Evolutionary conservation across 2,797 vertebrate species (phyloP), one percentile per base, ranked within the genome.

Genomic region (Carcharodon carcharias): DNA sequence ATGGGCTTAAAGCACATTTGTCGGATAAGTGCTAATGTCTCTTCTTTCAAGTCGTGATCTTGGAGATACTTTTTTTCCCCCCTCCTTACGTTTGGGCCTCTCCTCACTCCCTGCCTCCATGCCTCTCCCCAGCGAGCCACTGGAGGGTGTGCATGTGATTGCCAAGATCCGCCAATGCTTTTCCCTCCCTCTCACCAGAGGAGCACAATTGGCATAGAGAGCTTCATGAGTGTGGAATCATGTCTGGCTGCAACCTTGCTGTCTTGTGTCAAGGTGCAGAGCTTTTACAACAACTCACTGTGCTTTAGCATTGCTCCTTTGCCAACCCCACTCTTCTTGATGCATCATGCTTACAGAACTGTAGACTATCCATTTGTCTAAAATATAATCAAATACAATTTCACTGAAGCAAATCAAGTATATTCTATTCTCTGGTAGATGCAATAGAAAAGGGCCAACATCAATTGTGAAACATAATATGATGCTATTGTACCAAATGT

Each of bases 371-470:
- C 61, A 93, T 93, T 93, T 93, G 61, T 67, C 91, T 65, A 93
- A 93, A 21, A 67, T 45, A 65, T 93, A 65, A 93, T 67, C 91
- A 93, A 93, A 93, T 93, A 40, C 61, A 93, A 65, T 67, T 93
- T 40, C 91, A 67, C 61, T 40, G 61, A 93, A 93, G 61, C 61
- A 93, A 40, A 45, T 40, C 91, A 21, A 93, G 8, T 65, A 26
- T 93, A 93, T 93, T 67, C 40, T 93, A 35, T 21, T 40, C n/a
- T 8, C 21, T 23, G 45, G 35, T 65, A 9, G 88, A 5, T 93
- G 91, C 18, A 65, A 67, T 65, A 65, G 23, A 40, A 40, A 65
- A 40, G 61, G 61, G 40, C n/a, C 61, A n/a, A 40, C n/a, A 65
- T 40, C 61, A 65, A 65, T 65, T 65, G n/a, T 65, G 91, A 93